Percentiles rank a stretch among this genome's conserved stretches.
Conservation (phyloP, 2,888 invertebrate species). For the Axea sp. region DNA sequence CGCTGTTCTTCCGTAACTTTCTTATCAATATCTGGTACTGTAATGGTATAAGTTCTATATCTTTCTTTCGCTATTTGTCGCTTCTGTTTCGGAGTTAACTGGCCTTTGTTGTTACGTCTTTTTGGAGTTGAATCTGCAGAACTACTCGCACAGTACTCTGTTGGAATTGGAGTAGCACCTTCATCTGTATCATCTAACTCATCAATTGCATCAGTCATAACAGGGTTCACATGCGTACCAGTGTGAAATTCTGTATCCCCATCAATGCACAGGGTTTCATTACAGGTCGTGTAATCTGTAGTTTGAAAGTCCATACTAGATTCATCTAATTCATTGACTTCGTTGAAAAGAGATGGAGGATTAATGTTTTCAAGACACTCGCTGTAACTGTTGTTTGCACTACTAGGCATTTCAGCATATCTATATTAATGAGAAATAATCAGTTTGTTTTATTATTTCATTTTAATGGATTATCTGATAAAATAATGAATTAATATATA, state of each 20-base stretch:
- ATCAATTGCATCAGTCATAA: constrained; percentile 65
- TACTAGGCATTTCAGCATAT: constrained; percentile 76
- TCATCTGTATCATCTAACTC: constrained; percentile 83
- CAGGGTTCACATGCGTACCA: constrained; percentile 68
- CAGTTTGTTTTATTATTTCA: background rate
- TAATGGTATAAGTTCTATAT: constrained; percentile 91
- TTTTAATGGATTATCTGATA: too few relatives aligned
- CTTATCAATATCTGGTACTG: constrained; percentile 69
- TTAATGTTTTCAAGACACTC: constrained; percentile 85
- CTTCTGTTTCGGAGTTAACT: constrained; percentile 88
- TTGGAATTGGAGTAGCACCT: constrained; percentile 84
- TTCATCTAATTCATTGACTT: constrained; percentile 83
- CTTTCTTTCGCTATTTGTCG: constrained; percentile 88
- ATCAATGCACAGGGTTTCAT: constrained; percentile 81
- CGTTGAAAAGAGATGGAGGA: constrained; percentile 87
- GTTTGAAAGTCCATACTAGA: constrained; percentile 76
- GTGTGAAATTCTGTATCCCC: constrained; percentile 79
- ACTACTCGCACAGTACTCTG: constrained; percentile 82
- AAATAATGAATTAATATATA: too few relatives aligned
- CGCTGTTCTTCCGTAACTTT: constrained; percentile 73
- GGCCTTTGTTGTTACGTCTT: constrained; percentile 80
- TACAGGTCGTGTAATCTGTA: constrained; percentile 78
- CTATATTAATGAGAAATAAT: constrained; percentile 25
- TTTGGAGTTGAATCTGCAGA: constrained; percentile 89
- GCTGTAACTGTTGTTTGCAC: constrained; percentile 80